Evolutionary conservation across 2,797 vertebrate genomes (phyloP).

Genomic region (Glyptemys insculpta): DNA sequence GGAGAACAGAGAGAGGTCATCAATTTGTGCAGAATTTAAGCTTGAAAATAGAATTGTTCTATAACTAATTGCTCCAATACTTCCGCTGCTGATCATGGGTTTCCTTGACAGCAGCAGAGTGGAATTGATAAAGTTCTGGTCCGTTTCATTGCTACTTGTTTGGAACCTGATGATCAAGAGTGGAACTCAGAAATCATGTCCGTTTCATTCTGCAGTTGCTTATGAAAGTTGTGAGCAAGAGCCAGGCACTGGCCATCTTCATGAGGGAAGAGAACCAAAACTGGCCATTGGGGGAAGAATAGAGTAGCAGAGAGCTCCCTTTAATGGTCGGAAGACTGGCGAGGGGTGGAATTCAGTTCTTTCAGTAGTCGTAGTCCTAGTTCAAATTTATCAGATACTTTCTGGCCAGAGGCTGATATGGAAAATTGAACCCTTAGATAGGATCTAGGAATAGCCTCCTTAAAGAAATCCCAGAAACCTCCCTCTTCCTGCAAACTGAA

Average conservation of each 20-base stretch:
- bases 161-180: neutral
- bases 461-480: neutral
- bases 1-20: neutral
- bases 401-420: neutral
- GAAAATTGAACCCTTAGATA: neutral
- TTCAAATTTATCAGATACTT: neutral
- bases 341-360: neutral
- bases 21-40: neutral
- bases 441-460: neutral
- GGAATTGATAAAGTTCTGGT: neutral
- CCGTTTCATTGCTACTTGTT: neutral
- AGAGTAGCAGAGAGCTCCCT: neutral
- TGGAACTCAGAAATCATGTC: neutral
- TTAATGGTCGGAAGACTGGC: neutral
- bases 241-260: fast-evolving
- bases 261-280: neutral
- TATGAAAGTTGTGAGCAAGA: neutral
- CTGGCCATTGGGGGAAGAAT: neutral
- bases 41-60: neutral
- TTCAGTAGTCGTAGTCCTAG: neutral
- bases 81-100: neutral
- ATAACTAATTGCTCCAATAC: fast-evolving
- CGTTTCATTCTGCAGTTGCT: neutral
- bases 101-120: neutral
- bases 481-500: neutral